These are phyloP conservation scores for Zaprionus camerounensis DNA, from an alignment of 1,140 invertebrate species.

Conservation along the genomic window DNA sequence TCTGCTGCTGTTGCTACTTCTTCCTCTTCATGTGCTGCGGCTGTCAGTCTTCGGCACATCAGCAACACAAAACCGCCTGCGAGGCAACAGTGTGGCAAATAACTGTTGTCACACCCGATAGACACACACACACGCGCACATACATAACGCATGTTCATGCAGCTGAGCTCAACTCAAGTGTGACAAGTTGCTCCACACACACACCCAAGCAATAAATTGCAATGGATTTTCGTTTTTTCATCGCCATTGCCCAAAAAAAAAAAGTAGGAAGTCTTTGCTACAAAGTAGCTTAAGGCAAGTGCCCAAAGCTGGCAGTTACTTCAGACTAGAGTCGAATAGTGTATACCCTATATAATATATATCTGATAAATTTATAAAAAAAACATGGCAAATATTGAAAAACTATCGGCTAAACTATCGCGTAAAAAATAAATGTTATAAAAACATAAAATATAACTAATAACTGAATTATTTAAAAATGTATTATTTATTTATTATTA, in stretches of 20 bases:
- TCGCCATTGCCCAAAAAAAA: constrained; percentile 44
- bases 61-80: constrained; percentile 15
- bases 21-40: constrained; percentile 2
- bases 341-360: constrained; percentile 7
- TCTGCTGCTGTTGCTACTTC: neutral
- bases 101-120: constrained; percentile 58
- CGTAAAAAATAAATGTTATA: too few species aligned
- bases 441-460: too few species aligned
- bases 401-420: neutral
- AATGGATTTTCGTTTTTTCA: constrained; percentile 70
- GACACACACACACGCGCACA: constrained; percentile 14
- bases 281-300: constrained; percentile 53
- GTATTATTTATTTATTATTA: neutral
- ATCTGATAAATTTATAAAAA: neutral
- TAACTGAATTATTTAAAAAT: neutral
- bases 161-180: constrained; percentile 67
- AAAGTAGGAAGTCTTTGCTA: constrained; percentile 26
- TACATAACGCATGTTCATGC: constrained; percentile 12
- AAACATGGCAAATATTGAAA: neutral
- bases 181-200: constrained; percentile 62
- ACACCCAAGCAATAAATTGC: constrained; percentile 66
- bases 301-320: neutral
- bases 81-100: constrained; percentile 76
- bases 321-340: neutral
- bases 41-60: constrained; percentile 30